These are phyloP conservation scores for Glandiceps talaboti DNA, from an alignment of 53 echinoderm and acorn worm genomes.

Conservation along the genomic window DNA sequence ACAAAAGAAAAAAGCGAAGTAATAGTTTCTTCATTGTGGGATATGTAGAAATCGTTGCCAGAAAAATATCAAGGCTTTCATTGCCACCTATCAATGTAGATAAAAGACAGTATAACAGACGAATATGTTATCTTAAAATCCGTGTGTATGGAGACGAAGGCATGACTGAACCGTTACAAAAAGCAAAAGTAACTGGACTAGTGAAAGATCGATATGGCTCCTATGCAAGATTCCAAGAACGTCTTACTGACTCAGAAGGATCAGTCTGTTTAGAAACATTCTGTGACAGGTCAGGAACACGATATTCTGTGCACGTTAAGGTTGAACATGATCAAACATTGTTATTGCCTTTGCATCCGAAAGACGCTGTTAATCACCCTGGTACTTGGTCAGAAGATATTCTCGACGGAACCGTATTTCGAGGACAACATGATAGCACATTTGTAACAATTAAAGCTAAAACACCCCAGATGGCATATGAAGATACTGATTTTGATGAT, in stretches of 20 bases:
- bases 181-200: background rate
- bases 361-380: background rate
- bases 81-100: background rate
- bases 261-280: background rate
- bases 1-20: background rate
- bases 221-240: background rate
- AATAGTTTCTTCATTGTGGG: background rate
- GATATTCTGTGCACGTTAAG: background rate
- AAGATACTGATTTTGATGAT: background rate
- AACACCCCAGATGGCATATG: background rate
- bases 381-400: background rate
- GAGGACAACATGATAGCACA: background rate
- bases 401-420: background rate
- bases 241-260: background rate
- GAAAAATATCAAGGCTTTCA: background rate
- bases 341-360: background rate
- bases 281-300: background rate
- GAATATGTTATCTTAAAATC: background rate
- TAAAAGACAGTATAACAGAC: background rate
- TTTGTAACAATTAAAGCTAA: background rate
- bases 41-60: background rate
- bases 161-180: background rate
- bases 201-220: background rate
- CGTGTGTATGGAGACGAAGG: background rate
- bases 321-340: background rate